Conservation (phyloP, 1,140 invertebrate species). For the Sipha flava region DNA sequence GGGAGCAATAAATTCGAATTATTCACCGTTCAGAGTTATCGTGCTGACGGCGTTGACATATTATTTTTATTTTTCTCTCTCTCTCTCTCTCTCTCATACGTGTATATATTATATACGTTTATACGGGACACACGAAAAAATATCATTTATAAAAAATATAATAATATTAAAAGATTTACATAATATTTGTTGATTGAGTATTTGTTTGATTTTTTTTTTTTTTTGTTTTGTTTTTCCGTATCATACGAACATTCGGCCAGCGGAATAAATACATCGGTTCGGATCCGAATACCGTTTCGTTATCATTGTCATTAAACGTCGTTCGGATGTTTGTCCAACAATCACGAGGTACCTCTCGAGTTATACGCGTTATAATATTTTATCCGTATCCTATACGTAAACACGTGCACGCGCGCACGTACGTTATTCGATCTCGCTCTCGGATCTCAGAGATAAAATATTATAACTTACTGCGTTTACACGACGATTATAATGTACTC, state of each 20-base stretch:
- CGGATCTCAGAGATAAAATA: background rate
- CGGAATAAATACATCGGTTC: background rate
- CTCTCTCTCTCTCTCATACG: too few species aligned
- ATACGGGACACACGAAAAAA: background rate
- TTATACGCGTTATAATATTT: background rate
- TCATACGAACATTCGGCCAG: background rate
- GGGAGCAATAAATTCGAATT: background rate
- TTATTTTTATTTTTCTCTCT: background rate
- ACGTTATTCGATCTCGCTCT: background rate
- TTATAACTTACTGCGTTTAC: background rate
- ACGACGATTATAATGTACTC: background rate
- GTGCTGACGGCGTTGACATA: background rate
- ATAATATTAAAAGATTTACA: background rate
- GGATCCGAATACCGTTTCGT: background rate
- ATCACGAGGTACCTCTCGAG: too few species aligned
- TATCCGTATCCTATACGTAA: background rate
- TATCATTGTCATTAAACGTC: too few species aligned
- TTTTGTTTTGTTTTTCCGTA: background rate
- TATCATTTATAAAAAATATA: too few species aligned
- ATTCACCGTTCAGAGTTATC: background rate
- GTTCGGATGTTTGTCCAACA: too few species aligned
- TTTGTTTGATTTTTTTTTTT: background rate
- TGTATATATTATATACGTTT: too few species aligned
- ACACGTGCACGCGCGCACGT: background rate
- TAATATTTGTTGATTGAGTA: background rate